phyloP scores from a whole-genome alignment of 2,888 invertebrate genomes.

The Torymus auratus region DNA sequence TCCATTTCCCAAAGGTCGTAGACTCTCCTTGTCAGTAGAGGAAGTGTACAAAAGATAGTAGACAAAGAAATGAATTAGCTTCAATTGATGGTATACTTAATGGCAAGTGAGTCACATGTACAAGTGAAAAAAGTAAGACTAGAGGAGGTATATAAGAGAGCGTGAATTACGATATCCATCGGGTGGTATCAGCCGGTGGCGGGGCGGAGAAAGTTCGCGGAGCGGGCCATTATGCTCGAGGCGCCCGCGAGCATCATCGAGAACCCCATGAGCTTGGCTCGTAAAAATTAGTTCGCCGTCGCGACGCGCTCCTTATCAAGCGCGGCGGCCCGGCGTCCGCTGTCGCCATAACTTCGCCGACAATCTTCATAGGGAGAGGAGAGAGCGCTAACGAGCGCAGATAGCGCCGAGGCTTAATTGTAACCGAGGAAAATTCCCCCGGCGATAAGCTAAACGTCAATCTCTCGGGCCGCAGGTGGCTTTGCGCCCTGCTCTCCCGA shows the following conservation, averaged over 20 bases:
- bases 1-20: too few relatives aligned
- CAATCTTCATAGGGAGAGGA: slow-evolving; percentile 33
- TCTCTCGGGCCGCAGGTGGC: slow-evolving; percentile 53
- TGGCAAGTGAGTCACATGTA: too few relatives aligned
- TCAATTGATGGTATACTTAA: too few relatives aligned
- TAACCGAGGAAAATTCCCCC: slow-evolving; percentile 64
- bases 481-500: background rate
- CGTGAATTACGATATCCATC: slow-evolving; percentile 41
- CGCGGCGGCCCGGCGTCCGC: background rate
- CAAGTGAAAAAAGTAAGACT: background rate
- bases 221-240: slow-evolving; percentile 34
- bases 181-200: slow-evolving; percentile 27
- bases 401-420: slow-evolving; percentile 67
- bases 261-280: slow-evolving; percentile 28
- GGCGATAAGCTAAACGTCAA: slow-evolving; percentile 66
- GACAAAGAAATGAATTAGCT: too few relatives aligned
- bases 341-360: slow-evolving; percentile 25
- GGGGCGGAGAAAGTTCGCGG: slow-evolving; percentile 26
- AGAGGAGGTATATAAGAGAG: slow-evolving; percentile 42
- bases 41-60: too few relatives aligned
- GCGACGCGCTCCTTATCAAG: slow-evolving; percentile 39
- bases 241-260: slow-evolving; percentile 32
- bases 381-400: slow-evolving; percentile 54
- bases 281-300: slow-evolving; percentile 54
- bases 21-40: too few relatives aligned